phyloP scores from a whole-genome alignment of 1,140 invertebrate species.

The Pogonomyrmex californicus region DNA sequence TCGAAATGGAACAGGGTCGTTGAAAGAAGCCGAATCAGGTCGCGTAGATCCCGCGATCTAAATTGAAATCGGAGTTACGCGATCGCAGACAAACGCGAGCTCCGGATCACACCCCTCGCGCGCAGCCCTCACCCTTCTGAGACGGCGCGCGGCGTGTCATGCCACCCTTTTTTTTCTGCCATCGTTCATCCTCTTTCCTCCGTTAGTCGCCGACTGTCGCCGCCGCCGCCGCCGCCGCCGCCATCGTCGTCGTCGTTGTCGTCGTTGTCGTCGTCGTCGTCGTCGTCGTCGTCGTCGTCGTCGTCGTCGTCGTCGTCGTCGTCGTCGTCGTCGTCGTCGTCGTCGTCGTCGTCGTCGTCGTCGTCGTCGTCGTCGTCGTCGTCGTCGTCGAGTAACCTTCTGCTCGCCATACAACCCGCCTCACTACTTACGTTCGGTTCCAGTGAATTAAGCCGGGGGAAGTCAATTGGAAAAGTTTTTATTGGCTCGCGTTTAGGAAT shows the following conservation, averaged over 20 bases:
- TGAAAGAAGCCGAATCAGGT: slow-evolving; percentile 51
- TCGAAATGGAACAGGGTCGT: slow-evolving; percentile 38
- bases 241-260: slow-evolving; percentile 4
- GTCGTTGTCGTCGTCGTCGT: slow-evolving; percentile 55
- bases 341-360: slow-evolving; percentile 10
- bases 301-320: slow-evolving; percentile 45
- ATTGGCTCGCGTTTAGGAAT: slow-evolving; percentile 80
- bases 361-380: not conserved
- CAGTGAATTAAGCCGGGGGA: slow-evolving; percentile 78
- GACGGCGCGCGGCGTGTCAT: slow-evolving; percentile 1
- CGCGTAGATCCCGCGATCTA: slow-evolving; percentile 47
- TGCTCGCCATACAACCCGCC: slow-evolving; percentile 66
- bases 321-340: not conserved
- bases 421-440: slow-evolving; percentile 75
- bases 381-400: slow-evolving; percentile 59
- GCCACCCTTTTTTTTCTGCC: not conserved
- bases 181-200: slow-evolving; percentile 7
- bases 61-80: slow-evolving; percentile 66
- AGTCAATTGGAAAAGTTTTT: slow-evolving; percentile 83
- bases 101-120: slow-evolving; percentile 23
- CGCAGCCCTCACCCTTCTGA: slow-evolving; percentile 9
- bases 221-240: not conserved
- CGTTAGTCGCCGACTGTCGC: slow-evolving; percentile 18
- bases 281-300: slow-evolving; percentile 50
- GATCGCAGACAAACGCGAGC: slow-evolving; percentile 51